These are phyloP conservation scores for Spodoptera frugiperda DNA, from an alignment of 1,140 invertebrate genomes.

Conservation along the genomic window DNA sequence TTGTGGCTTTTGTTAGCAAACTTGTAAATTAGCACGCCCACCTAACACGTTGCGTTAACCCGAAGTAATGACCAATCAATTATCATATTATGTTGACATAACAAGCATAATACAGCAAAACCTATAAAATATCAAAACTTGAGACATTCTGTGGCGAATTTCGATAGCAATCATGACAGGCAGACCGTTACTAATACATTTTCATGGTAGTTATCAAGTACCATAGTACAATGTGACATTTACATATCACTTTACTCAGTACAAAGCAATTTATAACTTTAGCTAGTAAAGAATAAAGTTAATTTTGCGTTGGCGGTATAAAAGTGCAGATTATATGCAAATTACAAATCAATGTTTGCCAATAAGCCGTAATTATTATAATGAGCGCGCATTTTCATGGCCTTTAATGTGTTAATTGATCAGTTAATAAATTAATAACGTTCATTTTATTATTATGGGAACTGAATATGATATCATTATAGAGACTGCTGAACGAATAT, in stretches of 20 bases:
- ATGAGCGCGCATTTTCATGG: conserved; percentile 38
- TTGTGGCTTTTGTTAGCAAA: neutral
- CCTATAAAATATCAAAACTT: conserved; percentile 32
- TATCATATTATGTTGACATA: neutral
- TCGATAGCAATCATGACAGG: conserved; percentile 20
- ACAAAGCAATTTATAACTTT: neutral
- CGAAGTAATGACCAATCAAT: too few species aligned
- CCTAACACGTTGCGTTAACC: too few species aligned
- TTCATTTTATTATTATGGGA: conserved; percentile 33
- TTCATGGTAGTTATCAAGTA: conserved; percentile 42
- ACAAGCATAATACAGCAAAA: conserved; percentile 3
- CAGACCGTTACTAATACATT: conserved; percentile 28
- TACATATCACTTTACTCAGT: conserved; percentile 6
- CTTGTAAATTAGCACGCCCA: neutral
- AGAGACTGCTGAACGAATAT: neutral
- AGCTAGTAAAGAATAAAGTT: neutral
- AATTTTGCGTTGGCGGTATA: neutral
- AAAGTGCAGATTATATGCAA: conserved; percentile 43
- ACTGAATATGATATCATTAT: conserved; percentile 4
- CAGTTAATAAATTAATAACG: conserved; percentile 42
- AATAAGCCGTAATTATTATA: conserved; percentile 46
- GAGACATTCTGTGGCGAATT: conserved; percentile 33
- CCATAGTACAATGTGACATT: conserved; percentile 22
- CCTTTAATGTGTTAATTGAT: conserved; percentile 47
- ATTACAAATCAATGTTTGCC: conserved; percentile 46